phyloP scores from a whole-genome alignment of 35 echinoderm and acorn worm species.

The Stichopus chloronotus region DNA sequence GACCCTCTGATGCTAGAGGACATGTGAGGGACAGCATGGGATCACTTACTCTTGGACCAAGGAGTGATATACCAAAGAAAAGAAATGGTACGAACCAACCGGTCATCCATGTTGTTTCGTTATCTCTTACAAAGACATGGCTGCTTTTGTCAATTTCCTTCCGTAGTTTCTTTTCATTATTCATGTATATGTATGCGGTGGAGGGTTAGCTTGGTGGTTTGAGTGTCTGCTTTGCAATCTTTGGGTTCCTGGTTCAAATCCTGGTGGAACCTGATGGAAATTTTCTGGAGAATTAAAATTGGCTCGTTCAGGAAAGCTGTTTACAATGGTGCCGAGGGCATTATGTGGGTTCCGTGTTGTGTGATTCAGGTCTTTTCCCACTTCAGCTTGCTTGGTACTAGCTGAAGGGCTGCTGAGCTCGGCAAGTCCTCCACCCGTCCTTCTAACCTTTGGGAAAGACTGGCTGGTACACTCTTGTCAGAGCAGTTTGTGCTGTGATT shows the following conservation, averaged over 20 bases:
- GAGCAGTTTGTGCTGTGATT: too few relatives aligned
- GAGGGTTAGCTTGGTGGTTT: not conserved
- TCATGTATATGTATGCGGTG: not conserved
- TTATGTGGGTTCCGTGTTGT: too few relatives aligned
- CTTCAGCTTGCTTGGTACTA: too few relatives aligned
- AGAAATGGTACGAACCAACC: conserved; percentile 7
- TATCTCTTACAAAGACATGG: not conserved
- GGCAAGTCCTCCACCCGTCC: too few relatives aligned
- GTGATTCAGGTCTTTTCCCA: too few relatives aligned
- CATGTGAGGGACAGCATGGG: not conserved
- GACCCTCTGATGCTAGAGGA: not conserved
- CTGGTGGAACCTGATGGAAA: too few relatives aligned
- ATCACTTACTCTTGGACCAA: conserved; percentile 29
- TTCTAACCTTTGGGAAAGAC: too few relatives aligned
- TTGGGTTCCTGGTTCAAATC: not conserved
- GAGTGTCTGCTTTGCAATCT: not conserved
- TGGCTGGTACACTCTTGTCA: too few relatives aligned
- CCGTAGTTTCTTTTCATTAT: not conserved
- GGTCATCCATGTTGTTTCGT: not conserved
- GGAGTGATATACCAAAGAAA: conserved; percentile 30
- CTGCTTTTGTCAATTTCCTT: not conserved
- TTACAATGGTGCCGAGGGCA: too few relatives aligned
- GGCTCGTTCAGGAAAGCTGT: too few relatives aligned
- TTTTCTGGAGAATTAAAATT: too few relatives aligned
- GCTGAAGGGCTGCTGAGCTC: too few relatives aligned